A percentile compares a stretch with the other conserved stretches of the same genome.
phyloP scores from a whole-genome alignment of 1,140 invertebrate species.

The Zelostemma sp. region DNA sequence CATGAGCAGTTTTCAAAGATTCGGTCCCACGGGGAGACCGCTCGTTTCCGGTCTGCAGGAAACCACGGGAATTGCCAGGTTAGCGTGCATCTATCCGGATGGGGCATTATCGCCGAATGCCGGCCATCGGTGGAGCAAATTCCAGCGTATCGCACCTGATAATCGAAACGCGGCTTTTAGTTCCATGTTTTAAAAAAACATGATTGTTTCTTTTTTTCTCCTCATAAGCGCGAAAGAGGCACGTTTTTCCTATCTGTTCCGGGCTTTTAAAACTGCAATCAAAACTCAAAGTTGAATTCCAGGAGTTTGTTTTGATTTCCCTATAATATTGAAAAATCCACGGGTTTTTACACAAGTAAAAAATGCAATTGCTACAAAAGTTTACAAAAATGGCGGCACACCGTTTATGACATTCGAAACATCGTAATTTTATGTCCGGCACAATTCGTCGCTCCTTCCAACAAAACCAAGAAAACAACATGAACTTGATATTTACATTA shows the following conservation, averaged over 20 bases:
- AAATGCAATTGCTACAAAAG: conserved; percentile 1
- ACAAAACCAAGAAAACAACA: too few species aligned
- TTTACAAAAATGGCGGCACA: not conserved
- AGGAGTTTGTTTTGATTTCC: too few species aligned
- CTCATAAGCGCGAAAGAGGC: too few species aligned
- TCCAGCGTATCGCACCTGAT: conserved; percentile 85
- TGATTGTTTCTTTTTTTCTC: too few species aligned
- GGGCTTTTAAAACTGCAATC: too few species aligned
- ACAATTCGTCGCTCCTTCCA: too few species aligned
- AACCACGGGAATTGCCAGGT: conserved; percentile 89
- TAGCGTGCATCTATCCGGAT: conserved; percentile 91
- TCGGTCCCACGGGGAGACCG: conserved; percentile 88
- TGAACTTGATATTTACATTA: too few species aligned
- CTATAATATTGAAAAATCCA: too few species aligned
- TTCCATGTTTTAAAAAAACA: conserved; percentile 76
- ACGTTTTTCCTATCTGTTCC: too few species aligned
- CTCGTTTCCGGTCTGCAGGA: conserved; percentile 71
- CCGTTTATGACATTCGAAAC: not conserved
- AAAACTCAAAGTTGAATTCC: too few species aligned
- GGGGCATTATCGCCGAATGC: conserved; percentile 97
- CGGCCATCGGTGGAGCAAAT: conserved; percentile 90
- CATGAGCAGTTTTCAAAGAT: conserved; percentile 94
- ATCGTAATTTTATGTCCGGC: not conserved
- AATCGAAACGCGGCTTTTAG: not conserved
- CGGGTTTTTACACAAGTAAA: not conserved